phyloP scores from a whole-genome alignment of 2,113 vertebrate genomes.

The Grantiella picta region DNA sequence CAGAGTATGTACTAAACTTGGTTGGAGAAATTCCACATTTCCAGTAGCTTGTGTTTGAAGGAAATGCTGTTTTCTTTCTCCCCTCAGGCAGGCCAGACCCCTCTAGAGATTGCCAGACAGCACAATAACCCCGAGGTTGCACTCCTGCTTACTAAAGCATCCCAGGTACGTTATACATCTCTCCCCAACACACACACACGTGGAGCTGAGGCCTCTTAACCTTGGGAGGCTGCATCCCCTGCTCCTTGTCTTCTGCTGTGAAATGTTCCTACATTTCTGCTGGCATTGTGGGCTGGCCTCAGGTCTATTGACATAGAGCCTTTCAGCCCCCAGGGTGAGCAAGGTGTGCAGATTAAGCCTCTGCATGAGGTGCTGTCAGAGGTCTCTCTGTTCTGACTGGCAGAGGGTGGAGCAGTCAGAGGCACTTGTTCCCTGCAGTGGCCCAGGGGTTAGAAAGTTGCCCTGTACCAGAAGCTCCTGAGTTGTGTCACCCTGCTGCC shows the following conservation, averaged over 20 bases:
- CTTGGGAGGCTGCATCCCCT: not conserved
- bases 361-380: not conserved
- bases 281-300: not conserved
- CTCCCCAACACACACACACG: rapidly evolving
- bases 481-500: not conserved
- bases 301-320: not conserved
- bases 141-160: constrained; percentile 91
- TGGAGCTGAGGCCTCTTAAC: not conserved
- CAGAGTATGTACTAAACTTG: not conserved
- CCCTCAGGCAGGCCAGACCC: constrained; percentile 85
- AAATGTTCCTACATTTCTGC: not conserved
- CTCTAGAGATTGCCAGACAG: constrained; percentile 89
- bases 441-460: not conserved
- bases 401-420: not conserved
- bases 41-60: not conserved
- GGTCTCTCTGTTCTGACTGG: not conserved
- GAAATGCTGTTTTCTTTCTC: not conserved
- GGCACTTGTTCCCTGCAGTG: not conserved
- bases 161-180: constrained; percentile 77
- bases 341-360: not conserved
- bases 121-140: constrained; percentile 91
- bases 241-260: not conserved
- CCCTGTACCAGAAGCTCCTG: not conserved
- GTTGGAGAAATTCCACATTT: not conserved
- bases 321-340: not conserved